These are phyloP conservation scores for Calosoma granatense DNA, from an alignment of 1,140 invertebrate genomes.

Conservation along the genomic window DNA sequence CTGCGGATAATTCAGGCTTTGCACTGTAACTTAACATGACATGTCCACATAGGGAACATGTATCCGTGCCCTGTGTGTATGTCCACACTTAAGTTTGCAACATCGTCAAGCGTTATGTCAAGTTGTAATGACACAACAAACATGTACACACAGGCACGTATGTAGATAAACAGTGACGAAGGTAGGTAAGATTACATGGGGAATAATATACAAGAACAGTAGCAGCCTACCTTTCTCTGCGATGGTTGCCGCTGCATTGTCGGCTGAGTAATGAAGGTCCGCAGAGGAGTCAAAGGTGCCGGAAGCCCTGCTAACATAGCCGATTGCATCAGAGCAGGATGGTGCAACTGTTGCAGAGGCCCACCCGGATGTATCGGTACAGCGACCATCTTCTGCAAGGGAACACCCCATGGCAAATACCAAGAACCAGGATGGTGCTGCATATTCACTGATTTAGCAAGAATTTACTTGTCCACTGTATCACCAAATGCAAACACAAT, in stretches of 20 bases:
- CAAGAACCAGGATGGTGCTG: constrained; percentile 41
- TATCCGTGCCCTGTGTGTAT: too few relatives aligned
- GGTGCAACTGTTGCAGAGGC: constrained; percentile 28
- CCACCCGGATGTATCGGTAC: constrained; percentile 34
- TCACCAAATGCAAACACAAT: too few relatives aligned
- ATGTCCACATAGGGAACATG: too few relatives aligned
- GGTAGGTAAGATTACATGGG: background rate
- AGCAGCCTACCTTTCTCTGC: constrained; percentile 23
- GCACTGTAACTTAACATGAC: too few relatives aligned
- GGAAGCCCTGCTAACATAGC: constrained; percentile 29
- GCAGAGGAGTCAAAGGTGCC: constrained; percentile 30
- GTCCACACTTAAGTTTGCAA: too few relatives aligned
- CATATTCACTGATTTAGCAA: constrained; percentile 23
- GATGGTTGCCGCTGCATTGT: constrained; percentile 24
- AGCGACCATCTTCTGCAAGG: constrained; percentile 42
- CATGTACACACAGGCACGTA: background rate
- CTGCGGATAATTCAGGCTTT: too few relatives aligned
- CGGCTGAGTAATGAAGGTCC: constrained; percentile 31
- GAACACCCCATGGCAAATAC: constrained; percentile 43
- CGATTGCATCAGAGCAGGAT: constrained; percentile 28
- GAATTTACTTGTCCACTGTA: too few relatives aligned
- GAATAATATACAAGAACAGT: too few relatives aligned
- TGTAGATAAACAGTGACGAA: background rate
- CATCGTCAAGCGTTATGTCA: too few relatives aligned
- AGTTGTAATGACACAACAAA: background rate